Conservation (phyloP, 2,797 vertebrate genomes). For the Falco naumanni region DNA sequence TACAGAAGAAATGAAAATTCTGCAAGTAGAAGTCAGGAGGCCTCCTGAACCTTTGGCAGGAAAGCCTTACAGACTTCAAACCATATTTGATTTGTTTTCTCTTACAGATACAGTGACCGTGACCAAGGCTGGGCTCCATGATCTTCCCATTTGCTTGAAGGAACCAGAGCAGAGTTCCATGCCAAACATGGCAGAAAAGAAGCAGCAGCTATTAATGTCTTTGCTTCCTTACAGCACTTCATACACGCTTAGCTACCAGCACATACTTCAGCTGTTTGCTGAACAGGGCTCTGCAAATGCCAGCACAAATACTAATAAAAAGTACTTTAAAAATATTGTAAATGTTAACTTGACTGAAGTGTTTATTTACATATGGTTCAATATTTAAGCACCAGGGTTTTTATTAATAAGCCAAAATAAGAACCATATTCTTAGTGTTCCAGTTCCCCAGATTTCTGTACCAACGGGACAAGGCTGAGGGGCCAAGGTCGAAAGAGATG, state of each 20-base stretch:
- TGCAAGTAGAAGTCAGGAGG: not conserved
- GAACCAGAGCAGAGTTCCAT: not conserved
- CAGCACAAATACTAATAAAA: conserved; percentile 2
- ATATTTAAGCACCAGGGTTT: not conserved
- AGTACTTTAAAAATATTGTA: not conserved
- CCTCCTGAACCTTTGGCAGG: not conserved
- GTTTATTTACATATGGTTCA: conserved; percentile 7
- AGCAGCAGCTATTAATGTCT: not conserved
- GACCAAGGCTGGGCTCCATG: not conserved
- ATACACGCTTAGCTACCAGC: not conserved
- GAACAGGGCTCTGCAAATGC: not conserved
- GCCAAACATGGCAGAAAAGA: not conserved
- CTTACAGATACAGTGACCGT: not conserved
- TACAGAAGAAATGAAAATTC: not conserved
- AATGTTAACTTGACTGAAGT: not conserved
- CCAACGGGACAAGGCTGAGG: not conserved
- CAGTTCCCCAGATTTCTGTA: not conserved
- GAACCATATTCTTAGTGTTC: not conserved
- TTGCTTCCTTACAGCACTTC: not conserved
- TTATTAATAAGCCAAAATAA: conserved; percentile 3
- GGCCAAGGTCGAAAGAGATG: not conserved
- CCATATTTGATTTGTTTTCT: not conserved
- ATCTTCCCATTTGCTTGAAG: not conserved
- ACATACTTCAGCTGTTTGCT: not conserved
- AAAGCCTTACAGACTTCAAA: not conserved